phyloP scores from a whole-genome alignment of 2,797 vertebrate species.

The Sebastes itinus region DNA sequence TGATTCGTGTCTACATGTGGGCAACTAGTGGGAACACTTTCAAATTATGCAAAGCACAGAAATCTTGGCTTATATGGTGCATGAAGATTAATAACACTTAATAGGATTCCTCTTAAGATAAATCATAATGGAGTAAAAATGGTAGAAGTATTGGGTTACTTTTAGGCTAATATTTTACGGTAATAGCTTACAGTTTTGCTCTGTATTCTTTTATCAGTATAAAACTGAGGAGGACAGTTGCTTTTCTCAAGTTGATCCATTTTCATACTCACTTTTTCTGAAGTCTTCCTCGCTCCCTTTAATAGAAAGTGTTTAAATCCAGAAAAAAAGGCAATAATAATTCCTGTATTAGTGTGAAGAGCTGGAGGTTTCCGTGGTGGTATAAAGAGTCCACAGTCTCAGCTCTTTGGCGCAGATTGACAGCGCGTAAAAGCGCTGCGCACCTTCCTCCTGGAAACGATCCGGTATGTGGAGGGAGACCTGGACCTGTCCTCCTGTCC shows the following conservation, averaged over 20 bases:
- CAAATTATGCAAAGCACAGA: background rate
- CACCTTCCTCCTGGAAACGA: slow-evolving; percentile 2
- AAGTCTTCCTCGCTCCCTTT: background rate
- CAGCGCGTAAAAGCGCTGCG: slow-evolving; percentile 13
- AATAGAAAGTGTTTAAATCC: background rate
- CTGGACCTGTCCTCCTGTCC: too few species aligned
- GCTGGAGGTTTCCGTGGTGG: background rate
- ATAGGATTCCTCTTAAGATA: background rate
- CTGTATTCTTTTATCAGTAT: background rate
- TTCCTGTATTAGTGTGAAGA: background rate
- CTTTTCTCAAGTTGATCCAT: background rate
- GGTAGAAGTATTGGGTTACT: background rate
- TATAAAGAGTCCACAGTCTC: background rate
- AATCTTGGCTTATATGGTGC: background rate
- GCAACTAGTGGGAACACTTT: background rate
- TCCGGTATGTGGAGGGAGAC: background rate
- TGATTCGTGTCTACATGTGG: background rate
- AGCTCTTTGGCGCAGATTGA: background rate
- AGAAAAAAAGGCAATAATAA: background rate
- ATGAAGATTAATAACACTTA: background rate
- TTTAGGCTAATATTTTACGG: background rate
- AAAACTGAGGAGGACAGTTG: background rate
- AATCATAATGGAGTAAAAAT: background rate
- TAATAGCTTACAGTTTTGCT: background rate
- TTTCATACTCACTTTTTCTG: slow-evolving; percentile 18